Percentiles rank a stretch among this genome's conserved stretches.
These are phyloP conservation scores for Characodon lateralis DNA, from an alignment of 2,797 vertebrate species.

Conservation along the genomic window DNA sequence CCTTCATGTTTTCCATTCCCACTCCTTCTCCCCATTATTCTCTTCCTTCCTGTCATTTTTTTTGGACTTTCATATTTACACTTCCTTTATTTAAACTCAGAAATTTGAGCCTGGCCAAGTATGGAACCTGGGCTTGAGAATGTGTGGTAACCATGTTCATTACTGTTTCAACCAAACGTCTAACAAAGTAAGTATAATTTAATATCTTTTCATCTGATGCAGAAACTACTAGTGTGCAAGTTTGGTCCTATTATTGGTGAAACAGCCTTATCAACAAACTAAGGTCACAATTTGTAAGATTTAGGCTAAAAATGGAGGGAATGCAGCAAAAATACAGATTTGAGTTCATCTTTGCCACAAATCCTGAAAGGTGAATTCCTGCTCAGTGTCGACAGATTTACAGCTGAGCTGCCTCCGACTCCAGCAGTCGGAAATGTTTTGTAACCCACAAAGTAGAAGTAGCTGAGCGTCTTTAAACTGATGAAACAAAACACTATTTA, in stretches of 20 bases:
- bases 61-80: too few species aligned
- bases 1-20: too few species aligned
- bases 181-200: not conserved
- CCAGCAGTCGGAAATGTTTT: not conserved
- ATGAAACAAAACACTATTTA: not conserved
- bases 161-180: not conserved
- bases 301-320: not conserved
- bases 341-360: not conserved
- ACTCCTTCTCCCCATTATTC: too few species aligned
- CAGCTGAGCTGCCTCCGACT: not conserved
- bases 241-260: not conserved
- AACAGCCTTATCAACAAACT: not conserved
- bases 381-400: not conserved
- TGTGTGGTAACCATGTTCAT: not conserved
- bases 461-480: not conserved
- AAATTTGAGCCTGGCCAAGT: too few species aligned
- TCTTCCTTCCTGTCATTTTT: too few species aligned
- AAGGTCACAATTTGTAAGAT: not conserved
- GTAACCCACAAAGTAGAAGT: not conserved
- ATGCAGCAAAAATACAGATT: not conserved
- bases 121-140: not conserved
- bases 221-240: not conserved
- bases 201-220: not conserved
- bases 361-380: not conserved
- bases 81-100: too few species aligned